These are phyloP conservation scores for Nipponia nippon DNA, from an alignment of 2,113 vertebrate species.

Conservation along the genomic window DNA sequence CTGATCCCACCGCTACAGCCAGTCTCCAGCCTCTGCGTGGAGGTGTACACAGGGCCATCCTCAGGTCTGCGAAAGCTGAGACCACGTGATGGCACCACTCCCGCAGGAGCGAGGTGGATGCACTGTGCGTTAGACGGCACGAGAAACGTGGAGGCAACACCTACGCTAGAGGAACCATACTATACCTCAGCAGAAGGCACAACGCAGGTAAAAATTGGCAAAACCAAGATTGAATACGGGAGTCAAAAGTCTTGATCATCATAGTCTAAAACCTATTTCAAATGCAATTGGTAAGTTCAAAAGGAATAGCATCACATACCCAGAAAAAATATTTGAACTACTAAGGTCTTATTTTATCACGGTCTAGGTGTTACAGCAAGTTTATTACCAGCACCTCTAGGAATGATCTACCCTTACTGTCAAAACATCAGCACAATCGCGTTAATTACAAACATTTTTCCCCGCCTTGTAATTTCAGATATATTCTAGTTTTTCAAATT, in stretches of 20 bases:
- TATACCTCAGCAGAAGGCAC: neutral
- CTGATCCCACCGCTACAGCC: neutral
- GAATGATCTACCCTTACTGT: neutral
- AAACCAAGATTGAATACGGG: neutral
- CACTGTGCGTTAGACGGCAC: neutral
- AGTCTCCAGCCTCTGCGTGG: neutral
- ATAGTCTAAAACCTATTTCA: neutral
- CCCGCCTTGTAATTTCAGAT: neutral
- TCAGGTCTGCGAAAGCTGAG: neutral
- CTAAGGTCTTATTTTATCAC: neutral
- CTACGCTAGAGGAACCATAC: neutral
- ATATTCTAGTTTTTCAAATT: neutral
- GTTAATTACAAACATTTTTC: neutral
- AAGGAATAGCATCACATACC: neutral
- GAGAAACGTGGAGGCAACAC: neutral
- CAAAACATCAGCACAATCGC: neutral
- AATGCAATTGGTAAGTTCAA: neutral
- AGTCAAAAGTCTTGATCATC: neutral
- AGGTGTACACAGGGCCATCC: neutral
- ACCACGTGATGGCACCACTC: neutral
- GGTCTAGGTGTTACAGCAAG: neutral
- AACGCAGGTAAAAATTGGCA: neutral
- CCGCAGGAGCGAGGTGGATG: neutral
- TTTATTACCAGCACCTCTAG: neutral
- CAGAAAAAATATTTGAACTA: neutral